Evolutionary conservation across 2,113 vertebrate species (phyloP), one percentile per base, ranked within the genome.

Genomic region (Ochotona princeps): DNA sequence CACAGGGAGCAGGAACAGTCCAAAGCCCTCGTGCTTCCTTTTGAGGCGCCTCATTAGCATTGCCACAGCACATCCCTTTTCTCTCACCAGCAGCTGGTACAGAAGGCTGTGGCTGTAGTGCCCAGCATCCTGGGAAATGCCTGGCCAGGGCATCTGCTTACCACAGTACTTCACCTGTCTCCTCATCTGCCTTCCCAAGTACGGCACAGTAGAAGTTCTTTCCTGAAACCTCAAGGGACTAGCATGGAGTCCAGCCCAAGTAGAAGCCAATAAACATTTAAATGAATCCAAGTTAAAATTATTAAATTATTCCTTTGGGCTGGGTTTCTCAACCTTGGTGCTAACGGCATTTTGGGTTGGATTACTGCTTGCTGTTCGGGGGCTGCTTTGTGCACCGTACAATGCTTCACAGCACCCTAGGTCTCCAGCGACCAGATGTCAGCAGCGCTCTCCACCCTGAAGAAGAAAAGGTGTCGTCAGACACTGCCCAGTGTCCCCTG

Each of bases 211-310:
- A 17, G 28, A 28, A 89, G 73, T 60, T 89, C 44, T 44, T 90
- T 84, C 76, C 86, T 69, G 65, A 89, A 90, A 80, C 28, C 76
- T 85, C 63, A 76, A 44, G 38, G 20, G 79, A 10, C 47, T 69
- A 61, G 44, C 49, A 91, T 38, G 25, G 35, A 13, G 51, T 7
- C 54, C 32, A 57, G 57, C 12, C 49, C 70, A 95, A 44, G 79
- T 44, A 20, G 10, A 84, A 51, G 44, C 32, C 32, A 85, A 57
- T 82, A 69, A 89, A 79, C 73, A 66, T 81, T 91, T 86, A 85
- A 96, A 73, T 65, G 14, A 93, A 78, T 60, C 28, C 76, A 89
- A 87, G 78, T 44, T 44, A 57, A 57, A 83, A 81, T 13, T 30
- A 72, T 2, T 38, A 80, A 75, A 51, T 51, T 61, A 49, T 44